Conservation (phyloP, 2,113 vertebrate genomes). For the Clarias macrocephalus region DNA sequence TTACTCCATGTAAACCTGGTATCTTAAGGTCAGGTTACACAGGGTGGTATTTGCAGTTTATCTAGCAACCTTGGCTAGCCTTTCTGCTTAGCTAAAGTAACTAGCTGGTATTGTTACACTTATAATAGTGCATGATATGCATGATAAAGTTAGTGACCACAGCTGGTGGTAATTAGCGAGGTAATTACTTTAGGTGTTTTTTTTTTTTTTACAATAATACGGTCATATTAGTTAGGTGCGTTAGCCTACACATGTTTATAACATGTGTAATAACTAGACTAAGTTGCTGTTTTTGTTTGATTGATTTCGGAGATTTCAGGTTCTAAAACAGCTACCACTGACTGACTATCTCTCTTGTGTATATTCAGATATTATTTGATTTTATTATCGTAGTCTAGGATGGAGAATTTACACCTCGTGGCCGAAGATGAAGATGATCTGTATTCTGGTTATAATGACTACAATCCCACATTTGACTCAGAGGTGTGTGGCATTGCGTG, state of each 20-base stretch:
- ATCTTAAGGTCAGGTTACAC: neutral
- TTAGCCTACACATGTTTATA: neutral
- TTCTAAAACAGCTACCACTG: neutral
- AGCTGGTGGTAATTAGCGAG: neutral
- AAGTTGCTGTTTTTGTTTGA: neutral
- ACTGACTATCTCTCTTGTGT: neutral
- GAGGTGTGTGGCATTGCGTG: conserved; percentile 73
- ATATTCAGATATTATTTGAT: neutral
- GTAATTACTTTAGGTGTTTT: neutral
- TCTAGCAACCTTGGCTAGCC: neutral
- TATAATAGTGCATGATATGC: neutral
- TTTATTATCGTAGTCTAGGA: conserved; percentile 58
- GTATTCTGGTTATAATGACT: conserved; percentile 97
- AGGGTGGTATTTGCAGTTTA: neutral
- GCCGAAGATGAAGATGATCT: conserved; percentile 89
- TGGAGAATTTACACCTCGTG: conserved; percentile 87
- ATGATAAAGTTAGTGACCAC: neutral
- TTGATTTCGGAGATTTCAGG: neutral
- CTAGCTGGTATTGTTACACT: neutral
- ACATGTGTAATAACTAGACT: neutral
- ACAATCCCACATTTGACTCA: conserved; percentile 89
- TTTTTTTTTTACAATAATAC: neutral
- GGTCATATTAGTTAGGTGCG: neutral
- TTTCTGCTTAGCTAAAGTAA: neutral
- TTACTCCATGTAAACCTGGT: neutral